Evolutionary conservation across 2,888 invertebrate species (phyloP).

Genomic region (Noctua pronuba): DNA sequence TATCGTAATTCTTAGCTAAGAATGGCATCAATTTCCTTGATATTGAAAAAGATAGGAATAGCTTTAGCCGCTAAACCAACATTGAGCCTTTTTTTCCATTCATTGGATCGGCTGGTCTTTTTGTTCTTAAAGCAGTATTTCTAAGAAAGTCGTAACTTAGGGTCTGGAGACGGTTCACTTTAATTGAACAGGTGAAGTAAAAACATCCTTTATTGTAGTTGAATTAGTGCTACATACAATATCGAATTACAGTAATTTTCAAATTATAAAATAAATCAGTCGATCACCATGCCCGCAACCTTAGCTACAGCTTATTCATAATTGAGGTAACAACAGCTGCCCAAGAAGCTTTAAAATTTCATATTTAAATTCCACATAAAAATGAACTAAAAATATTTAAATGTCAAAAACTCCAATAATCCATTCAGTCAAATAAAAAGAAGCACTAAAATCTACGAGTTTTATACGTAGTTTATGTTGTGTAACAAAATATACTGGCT

Average conservation of each 20-base stretch:
- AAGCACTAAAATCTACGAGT: constrained; percentile 38
- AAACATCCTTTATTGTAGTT: background rate
- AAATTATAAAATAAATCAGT: background rate
- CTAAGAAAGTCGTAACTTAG: background rate
- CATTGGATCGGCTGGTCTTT: constrained; percentile 2
- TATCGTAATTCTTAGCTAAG: constrained; percentile 43
- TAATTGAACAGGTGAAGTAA: background rate
- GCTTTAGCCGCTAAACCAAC: constrained; percentile 25
- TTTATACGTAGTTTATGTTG: constrained; percentile 41
- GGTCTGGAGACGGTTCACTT: background rate
- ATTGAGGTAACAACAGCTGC: background rate
- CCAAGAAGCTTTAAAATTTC: constrained; percentile 15
- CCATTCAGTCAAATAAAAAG: constrained; percentile 49
- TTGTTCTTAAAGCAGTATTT: background rate
- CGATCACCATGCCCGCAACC: background rate
- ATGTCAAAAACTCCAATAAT: constrained; percentile 39
- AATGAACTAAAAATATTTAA: constrained; percentile 40
- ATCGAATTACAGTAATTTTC: background rate
- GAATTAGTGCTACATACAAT: background rate
- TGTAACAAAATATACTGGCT: constrained; percentile 46
- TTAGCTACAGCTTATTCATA: constrained; percentile 1
- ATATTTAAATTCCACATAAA: constrained; percentile 36
- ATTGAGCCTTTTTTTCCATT: constrained; percentile 15
- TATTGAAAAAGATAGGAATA: constrained; percentile 48
- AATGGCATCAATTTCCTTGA: constrained; percentile 51